These are phyloP conservation scores for Bombyx huttoni DNA, from an alignment of 2,888 invertebrate genomes.

Conservation along the genomic window DNA sequence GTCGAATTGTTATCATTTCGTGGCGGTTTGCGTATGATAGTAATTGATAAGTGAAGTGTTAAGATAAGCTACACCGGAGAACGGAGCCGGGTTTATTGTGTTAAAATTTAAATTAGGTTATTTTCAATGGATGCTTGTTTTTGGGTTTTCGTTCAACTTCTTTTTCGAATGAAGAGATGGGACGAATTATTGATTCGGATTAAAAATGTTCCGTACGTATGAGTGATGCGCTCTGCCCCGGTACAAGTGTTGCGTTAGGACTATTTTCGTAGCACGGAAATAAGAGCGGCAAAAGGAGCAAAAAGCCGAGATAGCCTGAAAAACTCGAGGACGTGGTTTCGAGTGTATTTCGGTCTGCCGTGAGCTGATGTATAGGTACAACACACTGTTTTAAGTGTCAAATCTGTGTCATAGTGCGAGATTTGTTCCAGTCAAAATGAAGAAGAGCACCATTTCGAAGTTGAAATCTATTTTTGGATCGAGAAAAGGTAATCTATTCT, in stretches of 20 bases:
- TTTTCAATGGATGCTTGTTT: conserved; percentile 3
- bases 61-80: conserved; percentile 26
- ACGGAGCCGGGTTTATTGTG: conserved; percentile 15
- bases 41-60: conserved; percentile 29
- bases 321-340: conserved; percentile 64
- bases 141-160: neutral
- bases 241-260: conserved; percentile 63
- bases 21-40: conserved; percentile 30
- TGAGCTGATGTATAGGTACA: conserved; percentile 39
- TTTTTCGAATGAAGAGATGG: neutral
- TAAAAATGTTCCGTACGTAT: conserved; percentile 23
- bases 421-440: conserved; percentile 36
- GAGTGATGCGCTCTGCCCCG: conserved; percentile 60
- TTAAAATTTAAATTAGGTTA: conserved; percentile 6
- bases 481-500: conserved; percentile 43
- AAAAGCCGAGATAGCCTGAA: conserved; percentile 61
- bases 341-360: conserved; percentile 62
- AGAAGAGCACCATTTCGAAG: conserved; percentile 62
- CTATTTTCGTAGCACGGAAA: conserved; percentile 73
- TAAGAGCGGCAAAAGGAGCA: conserved; percentile 71
- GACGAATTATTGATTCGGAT: neutral
- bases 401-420: conserved; percentile 23
- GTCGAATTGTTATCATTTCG: conserved; percentile 26
- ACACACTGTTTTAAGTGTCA: conserved; percentile 27
- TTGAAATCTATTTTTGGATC: conserved; percentile 60